A percentile compares a stretch with the other conserved stretches of the same genome.
phyloP scores from a whole-genome alignment of 2,113 vertebrate genomes.

The Neodontobutis hainanensis region DNA sequence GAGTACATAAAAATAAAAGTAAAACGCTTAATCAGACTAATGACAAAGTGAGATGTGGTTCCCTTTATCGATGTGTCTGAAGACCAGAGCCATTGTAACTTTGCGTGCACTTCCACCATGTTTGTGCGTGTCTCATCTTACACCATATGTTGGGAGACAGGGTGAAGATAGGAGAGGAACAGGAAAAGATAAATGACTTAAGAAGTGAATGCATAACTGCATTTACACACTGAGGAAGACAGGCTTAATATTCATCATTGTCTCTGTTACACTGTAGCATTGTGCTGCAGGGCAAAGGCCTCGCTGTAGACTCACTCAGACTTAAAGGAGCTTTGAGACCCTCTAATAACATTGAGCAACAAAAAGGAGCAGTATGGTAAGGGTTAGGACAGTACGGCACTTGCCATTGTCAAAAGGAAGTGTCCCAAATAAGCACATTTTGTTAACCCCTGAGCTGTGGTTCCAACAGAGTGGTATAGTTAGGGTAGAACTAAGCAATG shows the following conservation, averaged over 20 bases:
- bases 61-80: conserved; percentile 1
- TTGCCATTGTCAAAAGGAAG: too few relatives aligned
- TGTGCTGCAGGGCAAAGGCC: conserved; percentile 55
- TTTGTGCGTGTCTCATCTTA: conserved; percentile 56
- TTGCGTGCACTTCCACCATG: conserved; percentile 25
- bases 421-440: too few relatives aligned
- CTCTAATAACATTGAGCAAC: conserved; percentile 21
- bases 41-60: not conserved
- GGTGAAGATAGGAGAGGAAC: conserved; percentile 55
- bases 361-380: not conserved
- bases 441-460: too few relatives aligned
- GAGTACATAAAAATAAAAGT: not conserved
- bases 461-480: too few relatives aligned
- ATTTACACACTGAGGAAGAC: conserved; percentile 68
- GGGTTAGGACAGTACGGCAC: not conserved
- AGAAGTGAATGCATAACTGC: conserved; percentile 73
- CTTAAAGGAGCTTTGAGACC: conserved; percentile 16
- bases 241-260: conserved; percentile 69
- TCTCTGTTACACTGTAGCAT: conserved; percentile 36
- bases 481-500: too few relatives aligned
- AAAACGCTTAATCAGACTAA: not conserved
- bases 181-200: conserved; percentile 75
- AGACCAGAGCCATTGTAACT: conserved; percentile 21
- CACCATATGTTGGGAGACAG: conserved; percentile 76
- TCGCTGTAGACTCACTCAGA: conserved; percentile 27